A percentile compares a stretch with the other conserved stretches of the same genome.
phyloP scores from a whole-genome alignment of 2,888 invertebrate species.

The Diaphora mendica region DNA sequence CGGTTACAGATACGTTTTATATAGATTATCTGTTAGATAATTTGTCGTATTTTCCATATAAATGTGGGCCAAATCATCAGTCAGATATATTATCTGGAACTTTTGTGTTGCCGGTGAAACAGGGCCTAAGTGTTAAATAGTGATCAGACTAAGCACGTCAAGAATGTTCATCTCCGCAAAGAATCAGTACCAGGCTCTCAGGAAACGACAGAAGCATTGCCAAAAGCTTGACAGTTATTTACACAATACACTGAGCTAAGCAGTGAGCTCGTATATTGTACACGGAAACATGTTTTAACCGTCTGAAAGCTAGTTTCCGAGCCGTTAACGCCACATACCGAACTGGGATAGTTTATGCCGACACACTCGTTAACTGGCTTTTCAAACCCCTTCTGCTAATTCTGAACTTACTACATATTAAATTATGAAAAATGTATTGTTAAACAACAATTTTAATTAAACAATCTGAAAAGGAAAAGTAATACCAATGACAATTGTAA shows the following conservation, averaged over 20 bases:
- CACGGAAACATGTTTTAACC: constrained; percentile 51
- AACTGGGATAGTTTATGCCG: constrained; percentile 39
- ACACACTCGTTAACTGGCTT: constrained; percentile 37
- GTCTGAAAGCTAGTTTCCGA: constrained; percentile 39
- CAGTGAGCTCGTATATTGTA: constrained; percentile 21
- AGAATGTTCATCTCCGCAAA: constrained; percentile 9
- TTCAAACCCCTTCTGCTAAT: constrained; percentile 47
- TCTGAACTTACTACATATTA: constrained; percentile 36
- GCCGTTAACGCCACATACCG: constrained; percentile 50
- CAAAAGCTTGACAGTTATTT: constrained; percentile 20
- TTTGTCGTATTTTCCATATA: too few relatives aligned
- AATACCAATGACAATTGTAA: neutral
- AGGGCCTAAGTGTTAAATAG: too few relatives aligned
- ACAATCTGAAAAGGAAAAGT: neutral
- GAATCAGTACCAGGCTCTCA: constrained; percentile 15
- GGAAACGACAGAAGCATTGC: constrained; percentile 5
- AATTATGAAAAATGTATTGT: neutral
- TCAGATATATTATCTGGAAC: too few relatives aligned
- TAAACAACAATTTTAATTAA: neutral
- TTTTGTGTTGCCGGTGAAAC: too few relatives aligned
- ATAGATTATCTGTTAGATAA: too few relatives aligned
- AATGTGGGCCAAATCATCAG: too few relatives aligned
- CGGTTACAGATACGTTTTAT: too few relatives aligned
- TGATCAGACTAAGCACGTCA: neutral
- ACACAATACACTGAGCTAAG: constrained; percentile 23